Evolutionary conservation across 2,888 invertebrate genomes (phyloP).

Genomic region (Cataglyphis albicans): DNA sequence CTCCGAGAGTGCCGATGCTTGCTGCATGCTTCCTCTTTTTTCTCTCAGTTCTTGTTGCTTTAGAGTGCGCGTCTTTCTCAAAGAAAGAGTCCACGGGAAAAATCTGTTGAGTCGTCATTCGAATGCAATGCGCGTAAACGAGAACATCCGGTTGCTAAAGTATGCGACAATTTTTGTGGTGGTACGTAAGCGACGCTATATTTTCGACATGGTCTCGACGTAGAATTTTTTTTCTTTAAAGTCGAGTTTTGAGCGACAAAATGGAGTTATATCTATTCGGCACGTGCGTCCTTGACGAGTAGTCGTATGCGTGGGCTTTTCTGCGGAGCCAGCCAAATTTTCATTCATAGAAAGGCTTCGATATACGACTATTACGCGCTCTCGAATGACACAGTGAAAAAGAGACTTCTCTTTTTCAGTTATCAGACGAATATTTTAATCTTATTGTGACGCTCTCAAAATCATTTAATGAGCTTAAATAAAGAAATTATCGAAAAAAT

Average conservation of each 20-base stretch:
- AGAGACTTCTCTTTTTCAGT: background rate
- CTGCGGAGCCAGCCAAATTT: slow-evolving; percentile 61
- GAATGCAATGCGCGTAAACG: slow-evolving; percentile 52
- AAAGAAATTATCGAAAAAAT: background rate
- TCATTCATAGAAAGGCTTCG: slow-evolving; percentile 66
- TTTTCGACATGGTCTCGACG: slow-evolving; percentile 20
- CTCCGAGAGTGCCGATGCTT: slow-evolving; percentile 41
- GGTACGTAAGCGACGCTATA: slow-evolving; percentile 37
- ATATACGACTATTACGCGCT: background rate
- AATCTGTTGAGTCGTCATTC: slow-evolving; percentile 55
- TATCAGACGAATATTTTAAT: background rate
- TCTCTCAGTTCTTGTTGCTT: slow-evolving; percentile 16
- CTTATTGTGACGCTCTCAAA: background rate
- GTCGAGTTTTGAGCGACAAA: slow-evolving; percentile 24
- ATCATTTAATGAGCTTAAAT: background rate
- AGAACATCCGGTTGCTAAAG: slow-evolving; percentile 42
- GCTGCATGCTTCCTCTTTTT: slow-evolving; percentile 42
- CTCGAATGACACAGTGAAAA: slow-evolving; percentile 1
- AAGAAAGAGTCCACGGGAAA: slow-evolving; percentile 38
- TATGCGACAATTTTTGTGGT: slow-evolving; percentile 50
- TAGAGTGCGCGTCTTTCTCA: slow-evolving; percentile 42
- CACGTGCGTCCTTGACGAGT: slow-evolving; percentile 57
- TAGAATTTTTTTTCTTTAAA: slow-evolving; percentile 22
- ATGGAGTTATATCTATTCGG: slow-evolving; percentile 11
- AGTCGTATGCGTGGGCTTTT: slow-evolving; percentile 63